A percentile compares a stretch with the other conserved stretches of the same genome.
Evolutionary conservation across 2,797 vertebrate species (phyloP).

Genomic region (Tympanoctomys barrerae): DNA sequence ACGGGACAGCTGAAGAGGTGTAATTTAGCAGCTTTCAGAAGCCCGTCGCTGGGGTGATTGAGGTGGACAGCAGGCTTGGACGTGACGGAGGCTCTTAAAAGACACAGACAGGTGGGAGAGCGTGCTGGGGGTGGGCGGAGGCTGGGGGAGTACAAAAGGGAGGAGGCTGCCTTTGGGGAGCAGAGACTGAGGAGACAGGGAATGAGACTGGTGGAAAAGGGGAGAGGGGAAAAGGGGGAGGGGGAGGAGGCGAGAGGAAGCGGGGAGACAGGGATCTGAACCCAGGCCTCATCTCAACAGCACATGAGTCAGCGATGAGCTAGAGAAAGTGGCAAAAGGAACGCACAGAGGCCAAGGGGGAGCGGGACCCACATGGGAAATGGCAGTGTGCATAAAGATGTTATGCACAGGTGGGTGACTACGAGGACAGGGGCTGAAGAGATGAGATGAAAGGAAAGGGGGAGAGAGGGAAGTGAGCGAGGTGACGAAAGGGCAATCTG

Average conservation of each 20-base stretch:
- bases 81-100: slow-evolving; percentile 94
- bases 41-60: slow-evolving; percentile 96
- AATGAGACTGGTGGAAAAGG: not conserved
- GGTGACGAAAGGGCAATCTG: not conserved
- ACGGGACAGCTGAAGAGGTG: slow-evolving; percentile 96
- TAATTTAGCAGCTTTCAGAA: slow-evolving; percentile 93
- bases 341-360: not conserved
- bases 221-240: not conserved
- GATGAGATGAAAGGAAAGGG: not conserved
- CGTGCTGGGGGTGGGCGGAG: slow-evolving; percentile 88
- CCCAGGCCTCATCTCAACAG: not conserved
- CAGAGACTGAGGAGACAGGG: slow-evolving; percentile 40
- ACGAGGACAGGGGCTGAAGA: not conserved
- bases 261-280: too few relatives aligned
- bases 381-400: not conserved
- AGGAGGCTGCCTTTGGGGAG: slow-evolving; percentile 57
- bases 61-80: slow-evolving; percentile 96
- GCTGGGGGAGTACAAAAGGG: slow-evolving; percentile 86
- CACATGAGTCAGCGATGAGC: not conserved
- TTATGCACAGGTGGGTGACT: not conserved
- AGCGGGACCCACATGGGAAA: not conserved
- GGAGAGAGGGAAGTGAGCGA: not conserved
- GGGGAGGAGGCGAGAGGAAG: not conserved
- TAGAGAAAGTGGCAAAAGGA: not conserved
- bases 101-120: slow-evolving; percentile 97